phyloP scores from a whole-genome alignment of 2,113 vertebrate species.

The Empidonax traillii region DNA sequence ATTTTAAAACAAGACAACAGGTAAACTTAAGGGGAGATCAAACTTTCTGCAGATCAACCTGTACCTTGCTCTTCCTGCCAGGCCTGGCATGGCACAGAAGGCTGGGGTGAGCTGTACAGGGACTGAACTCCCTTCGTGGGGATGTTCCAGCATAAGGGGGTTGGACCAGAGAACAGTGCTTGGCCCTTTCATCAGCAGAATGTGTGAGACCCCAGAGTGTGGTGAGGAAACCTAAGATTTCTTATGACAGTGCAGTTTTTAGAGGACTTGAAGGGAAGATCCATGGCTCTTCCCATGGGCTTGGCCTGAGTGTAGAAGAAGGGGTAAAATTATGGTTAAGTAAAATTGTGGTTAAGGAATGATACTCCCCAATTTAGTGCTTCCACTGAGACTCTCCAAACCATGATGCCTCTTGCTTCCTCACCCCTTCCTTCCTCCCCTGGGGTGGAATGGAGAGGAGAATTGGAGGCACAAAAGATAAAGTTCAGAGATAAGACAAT shows the following conservation, averaged over 20 bases:
- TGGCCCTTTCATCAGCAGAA: not conserved
- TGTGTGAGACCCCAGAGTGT: fast-evolving
- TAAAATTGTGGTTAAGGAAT: not conserved
- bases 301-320: not conserved
- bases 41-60: not conserved
- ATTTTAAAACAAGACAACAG: not conserved
- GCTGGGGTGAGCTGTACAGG: fast-evolving
- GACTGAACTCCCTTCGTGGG: not conserved
- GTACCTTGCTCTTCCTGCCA: not conserved
- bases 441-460: not conserved
- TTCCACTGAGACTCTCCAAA: not conserved
- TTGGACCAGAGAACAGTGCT: not conserved
- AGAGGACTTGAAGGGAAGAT: not conserved
- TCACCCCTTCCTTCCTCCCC: not conserved
- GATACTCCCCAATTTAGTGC: not conserved
- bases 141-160: fast-evolving
- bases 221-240: not conserved
- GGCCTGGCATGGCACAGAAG: not conserved
- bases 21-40: not conserved
- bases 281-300: not conserved
- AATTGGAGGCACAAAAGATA: not conserved
- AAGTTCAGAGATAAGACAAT: not conserved
- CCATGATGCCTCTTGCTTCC: not conserved
- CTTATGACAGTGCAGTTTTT: not conserved
- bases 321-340: not conserved